Evolutionary conservation across 2,113 vertebrate species (phyloP), one percentile per base, ranked within the genome.

Genomic region (Salvelinus namaycush): DNA sequence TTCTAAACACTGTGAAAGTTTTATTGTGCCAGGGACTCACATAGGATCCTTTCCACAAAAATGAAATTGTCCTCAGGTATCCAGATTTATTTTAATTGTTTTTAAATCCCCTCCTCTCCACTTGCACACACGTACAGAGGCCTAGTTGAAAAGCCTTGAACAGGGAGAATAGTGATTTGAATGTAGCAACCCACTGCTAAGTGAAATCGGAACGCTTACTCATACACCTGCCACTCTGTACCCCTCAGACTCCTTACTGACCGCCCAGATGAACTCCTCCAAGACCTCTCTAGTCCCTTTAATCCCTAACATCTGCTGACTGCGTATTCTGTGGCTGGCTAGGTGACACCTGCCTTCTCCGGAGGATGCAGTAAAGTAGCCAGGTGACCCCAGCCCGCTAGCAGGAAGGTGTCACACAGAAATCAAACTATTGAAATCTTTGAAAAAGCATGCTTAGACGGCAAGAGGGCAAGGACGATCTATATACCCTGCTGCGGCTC

Each of bases 311-410:
- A 34, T 29, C 13, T 2, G 67, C 12, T 70, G 81, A 81, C 3
- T 70, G 82, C 73, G 82, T 73, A 79, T 71, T 64, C 72, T 77
- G 68, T 64, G 54, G 16, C 49, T 68, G 51, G 27, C 29, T 31
- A 5, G 14, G 67, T 76, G 76, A 73, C 74, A 78, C 73, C 70
- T 59, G 16, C 54, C 57, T 12, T 73, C 72, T 62, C 57, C 20
- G 3, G 72, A 24, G 51, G 12, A n/a, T 48, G 1, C 18, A 26
- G 20, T 49, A n/a, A 8, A 34, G 72, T 22, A 34, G 72, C 59
- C 24, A n/a, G 39, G 12, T 60, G 31, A 60, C 29, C 54, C 29
- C 20, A 1, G 20, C 27, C 29, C 34, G 20, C 39, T 20, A 12
- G 29, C 4, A 44, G 39, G 39, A 27, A 18, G 57, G 12, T 24